Base-by-base conservation (phyloP, 92 coral and sea anemone species). In the Bergia puertoricense region DNA sequence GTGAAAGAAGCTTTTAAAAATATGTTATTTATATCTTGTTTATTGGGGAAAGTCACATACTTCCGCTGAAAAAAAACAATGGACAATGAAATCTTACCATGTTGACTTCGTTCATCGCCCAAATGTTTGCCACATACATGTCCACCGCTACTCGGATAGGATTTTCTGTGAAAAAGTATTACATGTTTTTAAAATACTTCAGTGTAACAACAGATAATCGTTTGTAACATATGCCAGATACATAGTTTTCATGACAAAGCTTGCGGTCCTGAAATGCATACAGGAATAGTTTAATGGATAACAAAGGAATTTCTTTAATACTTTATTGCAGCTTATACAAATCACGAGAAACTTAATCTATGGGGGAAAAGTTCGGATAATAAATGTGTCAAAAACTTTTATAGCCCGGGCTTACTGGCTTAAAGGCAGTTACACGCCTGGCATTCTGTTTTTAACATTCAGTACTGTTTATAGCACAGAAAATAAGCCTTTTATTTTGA, bases 91-190 rank as follows among this genome's bases (percentile, higher is more conserved):
- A 2, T 54, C 92, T 90, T 89, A 96, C 99, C 99, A 96, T 95
- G 43, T 96, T 92, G 67, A 94, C 98, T 90, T 96, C 99, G 85
- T 96, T 90, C 93, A 96, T 96, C 41, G 99, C 98, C 99, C 99
- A 96, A 82, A 96, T 95, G 82, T 96, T 96, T 30, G 98, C 94
- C 23, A 96, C 94, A 76, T 93, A 96, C 94, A 96, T 94, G 85
- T 96, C 99, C 80, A 96, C 99, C 2, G 77, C 86, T 36, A 82
- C 86, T 66, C 22, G 62, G 76, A 82, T 44, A 82, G 86, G 43
- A 14, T 67, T 67, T 82, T 66, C 86, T 82, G 77, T 22, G 30
- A 66, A 43, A 57, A 82, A 0, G 11, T 0, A 65, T 66, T 67
- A 67, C 62, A 66, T 59, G 62, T 39, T 1, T 38, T 38, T 38